phyloP scores from a whole-genome alignment of 2,888 invertebrate species.

The Metopia argyrocephala region DNA sequence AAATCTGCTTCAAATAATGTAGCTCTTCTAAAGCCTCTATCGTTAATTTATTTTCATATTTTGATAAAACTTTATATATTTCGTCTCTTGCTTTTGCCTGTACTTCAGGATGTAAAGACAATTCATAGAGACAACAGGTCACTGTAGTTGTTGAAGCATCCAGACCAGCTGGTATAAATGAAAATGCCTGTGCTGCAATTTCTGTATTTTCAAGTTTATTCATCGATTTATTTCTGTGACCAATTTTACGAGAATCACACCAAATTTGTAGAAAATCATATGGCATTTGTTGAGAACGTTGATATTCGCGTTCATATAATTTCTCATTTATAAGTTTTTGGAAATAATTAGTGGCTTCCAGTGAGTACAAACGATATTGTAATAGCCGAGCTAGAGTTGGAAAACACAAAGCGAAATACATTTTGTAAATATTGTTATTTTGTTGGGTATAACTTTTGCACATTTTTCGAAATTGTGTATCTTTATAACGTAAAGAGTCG shows the following conservation, averaged over 20 bases:
- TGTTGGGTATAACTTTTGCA: slow-evolving; percentile 64
- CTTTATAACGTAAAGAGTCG: slow-evolving; percentile 75
- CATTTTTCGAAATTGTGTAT: slow-evolving; percentile 75
- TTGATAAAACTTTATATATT: slow-evolving; percentile 65
- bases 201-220: slow-evolving; percentile 69
- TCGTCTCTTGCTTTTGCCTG: slow-evolving; percentile 70
- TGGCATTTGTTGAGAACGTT: slow-evolving; percentile 53
- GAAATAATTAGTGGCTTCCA: slow-evolving; percentile 71
- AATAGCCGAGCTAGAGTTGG: slow-evolving; percentile 70
- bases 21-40: slow-evolving; percentile 70
- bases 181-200: slow-evolving; percentile 76
- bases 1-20: slow-evolving; percentile 71
- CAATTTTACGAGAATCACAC: slow-evolving; percentile 77
- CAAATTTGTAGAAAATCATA: slow-evolving; percentile 81
- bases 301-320: slow-evolving; percentile 69
- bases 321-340: slow-evolving; percentile 68
- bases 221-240: slow-evolving; percentile 58
- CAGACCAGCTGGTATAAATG: slow-evolving; percentile 80
- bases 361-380: slow-evolving; percentile 66
- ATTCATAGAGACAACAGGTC: slow-evolving; percentile 78
- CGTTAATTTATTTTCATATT: slow-evolving; percentile 68
- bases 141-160: slow-evolving; percentile 83
- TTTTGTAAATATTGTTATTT: slow-evolving; percentile 67
- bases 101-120: slow-evolving; percentile 72
- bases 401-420: slow-evolving; percentile 70